These are phyloP conservation scores for Drosophila virilis DNA, from an alignment of 1,140 invertebrate species.

Conservation along the genomic window DNA sequence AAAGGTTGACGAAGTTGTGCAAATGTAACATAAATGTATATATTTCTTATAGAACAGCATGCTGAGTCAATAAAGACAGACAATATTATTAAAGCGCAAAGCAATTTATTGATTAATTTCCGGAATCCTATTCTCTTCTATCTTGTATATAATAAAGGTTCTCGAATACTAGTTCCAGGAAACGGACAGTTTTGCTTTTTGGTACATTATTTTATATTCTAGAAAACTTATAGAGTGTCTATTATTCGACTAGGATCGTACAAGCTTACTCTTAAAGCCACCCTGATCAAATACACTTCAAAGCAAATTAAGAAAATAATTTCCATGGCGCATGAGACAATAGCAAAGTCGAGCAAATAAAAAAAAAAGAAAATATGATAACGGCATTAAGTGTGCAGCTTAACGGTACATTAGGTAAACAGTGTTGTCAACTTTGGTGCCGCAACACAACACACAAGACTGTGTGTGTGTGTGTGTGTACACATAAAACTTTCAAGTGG, in stretches of 20 bases:
- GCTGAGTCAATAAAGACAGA: too few species aligned
- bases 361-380: constrained; percentile 41
- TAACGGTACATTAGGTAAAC: constrained; percentile 82
- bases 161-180: too few species aligned
- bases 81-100: too few species aligned
- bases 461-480: constrained; percentile 9
- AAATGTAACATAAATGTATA: too few species aligned
- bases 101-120: too few species aligned
- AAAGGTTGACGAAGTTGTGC: too few species aligned
- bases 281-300: constrained; percentile 21
- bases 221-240: neutral
- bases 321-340: constrained; percentile 45
- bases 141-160: too few species aligned
- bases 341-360: constrained; percentile 19
- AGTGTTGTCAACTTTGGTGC: constrained; percentile 67
- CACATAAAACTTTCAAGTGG: constrained; percentile 51
- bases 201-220: neutral
- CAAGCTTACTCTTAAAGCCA: neutral
- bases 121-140: too few species aligned
- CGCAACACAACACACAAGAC: constrained; percentile 41
- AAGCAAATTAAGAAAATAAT: constrained; percentile 75
- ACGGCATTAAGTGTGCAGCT: constrained; percentile 72
- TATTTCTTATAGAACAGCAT: too few species aligned
- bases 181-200: too few species aligned
- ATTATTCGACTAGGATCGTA: neutral